A percentile compares a stretch with the other conserved stretches of the same genome.
Evolutionary conservation across 2,797 vertebrate genomes (phyloP).

Genomic region (Paguma larvata): DNA sequence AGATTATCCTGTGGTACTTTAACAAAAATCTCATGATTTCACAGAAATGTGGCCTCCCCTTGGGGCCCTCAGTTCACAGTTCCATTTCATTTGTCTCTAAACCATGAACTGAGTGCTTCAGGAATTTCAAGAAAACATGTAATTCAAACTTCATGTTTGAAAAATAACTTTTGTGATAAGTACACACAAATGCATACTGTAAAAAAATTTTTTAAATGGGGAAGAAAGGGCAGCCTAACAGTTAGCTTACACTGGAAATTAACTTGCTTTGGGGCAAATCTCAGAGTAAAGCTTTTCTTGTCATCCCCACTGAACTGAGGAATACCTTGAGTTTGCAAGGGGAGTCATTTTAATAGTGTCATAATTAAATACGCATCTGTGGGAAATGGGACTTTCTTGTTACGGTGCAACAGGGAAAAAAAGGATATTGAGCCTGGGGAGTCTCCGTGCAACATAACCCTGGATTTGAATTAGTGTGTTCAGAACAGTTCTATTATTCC

Average conservation of each 20-base stretch:
- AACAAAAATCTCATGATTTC: neutral
- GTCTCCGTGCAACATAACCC: neutral
- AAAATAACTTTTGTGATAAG: neutral
- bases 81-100: neutral
- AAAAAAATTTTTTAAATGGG: neutral
- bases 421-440: neutral
- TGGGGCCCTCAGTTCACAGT: neutral
- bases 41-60: neutral
- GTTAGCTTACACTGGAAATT: neutral
- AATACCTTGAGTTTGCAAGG: neutral
- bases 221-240: neutral
- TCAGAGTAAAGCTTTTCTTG: neutral
- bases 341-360: neutral
- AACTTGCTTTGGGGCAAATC: neutral
- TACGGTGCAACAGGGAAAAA: neutral
- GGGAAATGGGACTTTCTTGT: neutral
- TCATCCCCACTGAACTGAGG: neutral
- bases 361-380: neutral
- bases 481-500: neutral
- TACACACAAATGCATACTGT: neutral
- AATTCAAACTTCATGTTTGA: neutral
- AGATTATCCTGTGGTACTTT: neutral
- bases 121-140: neutral
- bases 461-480: neutral
- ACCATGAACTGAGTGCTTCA: neutral